These are phyloP conservation scores for Ichneumon xanthorius DNA, from an alignment of 2,888 invertebrate species.

Conservation along the genomic window DNA sequence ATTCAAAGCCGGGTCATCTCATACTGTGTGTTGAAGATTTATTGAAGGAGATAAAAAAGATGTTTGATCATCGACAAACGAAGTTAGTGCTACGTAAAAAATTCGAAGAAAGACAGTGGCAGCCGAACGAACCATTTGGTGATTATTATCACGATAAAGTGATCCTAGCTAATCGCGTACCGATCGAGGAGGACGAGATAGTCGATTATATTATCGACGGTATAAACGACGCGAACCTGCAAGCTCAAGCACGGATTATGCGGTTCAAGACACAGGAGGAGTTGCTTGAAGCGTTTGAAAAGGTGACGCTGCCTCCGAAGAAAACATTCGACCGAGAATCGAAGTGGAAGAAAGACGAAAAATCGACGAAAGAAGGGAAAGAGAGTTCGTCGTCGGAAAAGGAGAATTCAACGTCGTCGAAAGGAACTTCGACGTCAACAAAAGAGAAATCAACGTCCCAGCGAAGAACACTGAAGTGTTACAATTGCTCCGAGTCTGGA, in stretches of 20 bases:
- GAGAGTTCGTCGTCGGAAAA: slow-evolving; percentile 8
- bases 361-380: slow-evolving; percentile 25
- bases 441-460: slow-evolving; percentile 26
- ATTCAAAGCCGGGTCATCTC: slow-evolving; percentile 52
- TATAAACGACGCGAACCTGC: slow-evolving; percentile 20
- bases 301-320: background rate
- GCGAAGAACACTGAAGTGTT: slow-evolving; percentile 26
- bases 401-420: slow-evolving; percentile 18
- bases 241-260: slow-evolving; percentile 39
- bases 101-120: slow-evolving; percentile 63
- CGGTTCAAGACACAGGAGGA: background rate
- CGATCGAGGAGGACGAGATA: slow-evolving; percentile 51
- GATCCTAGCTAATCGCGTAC: slow-evolving; percentile 62
- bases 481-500: slow-evolving; percentile 30
- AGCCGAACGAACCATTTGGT: slow-evolving; percentile 50
- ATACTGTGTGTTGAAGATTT: slow-evolving; percentile 44
- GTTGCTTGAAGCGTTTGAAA: slow-evolving; percentile 45
- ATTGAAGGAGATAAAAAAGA: slow-evolving; percentile 51
- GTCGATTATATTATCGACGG: slow-evolving; percentile 64
- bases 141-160: slow-evolving; percentile 68
- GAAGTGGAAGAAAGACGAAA: slow-evolving; percentile 27
- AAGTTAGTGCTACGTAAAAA: slow-evolving; percentile 47
- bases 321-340: slow-evolving; percentile 16
- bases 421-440: slow-evolving; percentile 17
- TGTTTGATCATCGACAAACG: slow-evolving; percentile 59